Evolutionary conservation across 2,888 invertebrate genomes (phyloP).

Genomic region (Podabrus alpinus): DNA sequence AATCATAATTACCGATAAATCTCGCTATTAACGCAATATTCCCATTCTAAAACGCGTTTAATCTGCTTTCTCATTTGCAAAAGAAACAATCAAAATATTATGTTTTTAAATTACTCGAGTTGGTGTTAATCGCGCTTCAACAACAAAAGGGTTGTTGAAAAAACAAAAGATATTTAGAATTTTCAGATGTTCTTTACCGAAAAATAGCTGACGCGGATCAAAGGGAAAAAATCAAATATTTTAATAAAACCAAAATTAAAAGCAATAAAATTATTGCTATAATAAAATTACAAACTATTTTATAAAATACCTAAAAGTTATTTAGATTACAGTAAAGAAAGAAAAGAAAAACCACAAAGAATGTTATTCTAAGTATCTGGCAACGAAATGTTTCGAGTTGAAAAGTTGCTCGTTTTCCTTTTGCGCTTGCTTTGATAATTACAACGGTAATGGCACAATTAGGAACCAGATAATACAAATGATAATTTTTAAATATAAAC

Average conservation of each 20-base stretch:
- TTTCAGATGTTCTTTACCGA: not conserved
- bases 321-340: not conserved
- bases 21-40: not conserved
- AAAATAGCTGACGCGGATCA: not conserved
- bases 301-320: not conserved
- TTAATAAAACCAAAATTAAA: not conserved
- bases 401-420: slow-evolving; percentile 34
- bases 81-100: not conserved
- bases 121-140: not conserved
- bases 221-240: not conserved
- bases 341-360: not conserved
- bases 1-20: not conserved
- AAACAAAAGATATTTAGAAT: not conserved
- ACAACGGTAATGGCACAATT: slow-evolving; percentile 49
- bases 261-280: not conserved
- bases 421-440: slow-evolving; percentile 45
- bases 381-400: slow-evolving; percentile 24
- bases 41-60: not conserved
- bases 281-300: not conserved
- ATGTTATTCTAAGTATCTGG: not conserved
- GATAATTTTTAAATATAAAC: slow-evolving; percentile 43
- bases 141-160: not conserved
- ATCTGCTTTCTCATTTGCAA: not conserved
- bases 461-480: slow-evolving; percentile 50
- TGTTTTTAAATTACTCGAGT: not conserved